Percentiles rank a stretch among this genome's conserved stretches.
phyloP scores from a whole-genome alignment of 2,113 vertebrate genomes.

The Gavialis gangeticus region DNA sequence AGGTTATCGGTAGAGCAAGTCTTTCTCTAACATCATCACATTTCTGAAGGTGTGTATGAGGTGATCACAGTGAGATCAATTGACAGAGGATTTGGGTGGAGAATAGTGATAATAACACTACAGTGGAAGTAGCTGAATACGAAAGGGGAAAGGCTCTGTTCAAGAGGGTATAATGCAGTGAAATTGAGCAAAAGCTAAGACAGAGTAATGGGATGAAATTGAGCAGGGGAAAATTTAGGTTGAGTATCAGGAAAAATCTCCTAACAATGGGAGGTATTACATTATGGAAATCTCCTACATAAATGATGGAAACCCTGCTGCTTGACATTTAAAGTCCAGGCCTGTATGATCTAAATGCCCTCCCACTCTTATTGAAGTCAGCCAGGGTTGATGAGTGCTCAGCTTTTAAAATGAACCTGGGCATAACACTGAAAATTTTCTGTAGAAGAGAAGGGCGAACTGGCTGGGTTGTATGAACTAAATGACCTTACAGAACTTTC shows the following conservation, averaged over 20 bases:
- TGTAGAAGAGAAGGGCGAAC: neutral
- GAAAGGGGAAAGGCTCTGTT: accelerated
- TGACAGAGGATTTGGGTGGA: accelerated
- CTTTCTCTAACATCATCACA: neutral
- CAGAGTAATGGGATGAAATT: neutral
- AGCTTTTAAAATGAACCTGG: neutral
- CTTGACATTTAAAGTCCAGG: neutral
- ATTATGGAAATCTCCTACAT: neutral
- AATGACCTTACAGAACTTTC: neutral
- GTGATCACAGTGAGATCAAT: neutral
- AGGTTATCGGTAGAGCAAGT: neutral
- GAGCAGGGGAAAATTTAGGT: neutral
- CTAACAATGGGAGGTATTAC: neutral
- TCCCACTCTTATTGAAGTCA: accelerated
- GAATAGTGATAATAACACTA: neutral
- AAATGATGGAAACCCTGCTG: neutral
- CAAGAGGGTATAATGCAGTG: accelerated
- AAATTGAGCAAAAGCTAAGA: neutral
- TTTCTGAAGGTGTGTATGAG: neutral
- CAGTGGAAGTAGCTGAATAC: neutral
- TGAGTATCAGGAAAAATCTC: neutral
- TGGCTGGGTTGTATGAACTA: neutral
- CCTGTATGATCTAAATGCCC: neutral
- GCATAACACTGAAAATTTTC: neutral
- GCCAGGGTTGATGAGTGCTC: accelerated